These are phyloP conservation scores for Lepidonotus clava DNA, from an alignment of 2,888 invertebrate species.

Conservation along the genomic window DNA sequence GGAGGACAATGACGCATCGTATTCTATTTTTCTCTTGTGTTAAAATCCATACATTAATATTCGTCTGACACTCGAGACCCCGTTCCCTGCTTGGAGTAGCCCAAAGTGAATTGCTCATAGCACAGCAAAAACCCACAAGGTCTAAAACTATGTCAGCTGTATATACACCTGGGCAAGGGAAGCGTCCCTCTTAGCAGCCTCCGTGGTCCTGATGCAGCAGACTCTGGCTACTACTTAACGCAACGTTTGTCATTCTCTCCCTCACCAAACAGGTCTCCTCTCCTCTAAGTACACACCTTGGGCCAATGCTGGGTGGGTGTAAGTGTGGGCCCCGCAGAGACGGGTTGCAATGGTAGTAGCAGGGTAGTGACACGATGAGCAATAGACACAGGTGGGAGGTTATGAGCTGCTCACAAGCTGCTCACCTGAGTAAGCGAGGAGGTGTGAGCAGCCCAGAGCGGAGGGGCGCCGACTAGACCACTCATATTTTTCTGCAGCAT, in stretches of 20 bases:
- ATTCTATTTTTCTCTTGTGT: too few relatives aligned
- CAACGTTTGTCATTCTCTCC: slow-evolving; percentile 23
- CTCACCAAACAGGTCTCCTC: background rate
- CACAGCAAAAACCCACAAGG: too few relatives aligned
- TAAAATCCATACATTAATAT: too few relatives aligned
- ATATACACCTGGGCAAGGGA: too few relatives aligned
- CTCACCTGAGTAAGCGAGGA: background rate
- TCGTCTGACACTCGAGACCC: too few relatives aligned
- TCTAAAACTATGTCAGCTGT: too few relatives aligned
- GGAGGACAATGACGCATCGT: too few relatives aligned
- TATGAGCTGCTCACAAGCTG: too few relatives aligned
- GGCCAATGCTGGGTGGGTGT: background rate
- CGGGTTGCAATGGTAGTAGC: slow-evolving; percentile 1
- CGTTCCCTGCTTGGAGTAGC: too few relatives aligned
- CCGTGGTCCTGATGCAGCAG: too few relatives aligned
- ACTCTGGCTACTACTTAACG: slow-evolving; percentile 21
- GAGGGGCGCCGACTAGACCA: background rate
- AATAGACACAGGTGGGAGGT: slow-evolving; percentile 29
- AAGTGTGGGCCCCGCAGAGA: background rate
- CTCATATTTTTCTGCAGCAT: background rate
- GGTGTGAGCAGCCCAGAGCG: background rate
- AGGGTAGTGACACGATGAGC: background rate
- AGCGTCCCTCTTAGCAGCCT: too few relatives aligned
- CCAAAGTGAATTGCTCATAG: too few relatives aligned
- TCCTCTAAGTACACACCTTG: background rate